Conservation (phyloP, 1,140 invertebrate species). For the Trichomalopsis sarcophagae region DNA sequence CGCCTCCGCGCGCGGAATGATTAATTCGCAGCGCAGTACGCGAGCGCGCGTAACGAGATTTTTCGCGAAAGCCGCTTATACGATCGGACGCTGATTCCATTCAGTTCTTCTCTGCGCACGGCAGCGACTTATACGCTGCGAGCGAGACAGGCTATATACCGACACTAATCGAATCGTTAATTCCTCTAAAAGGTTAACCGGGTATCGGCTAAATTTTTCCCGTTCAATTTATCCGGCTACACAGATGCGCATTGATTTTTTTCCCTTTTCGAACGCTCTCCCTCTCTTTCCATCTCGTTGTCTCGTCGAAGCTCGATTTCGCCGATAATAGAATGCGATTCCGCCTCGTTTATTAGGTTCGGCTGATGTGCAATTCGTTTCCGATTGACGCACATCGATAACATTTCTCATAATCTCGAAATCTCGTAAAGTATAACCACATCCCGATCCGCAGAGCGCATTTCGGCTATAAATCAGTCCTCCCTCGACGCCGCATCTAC, state of each 20-base stretch:
- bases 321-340: not conserved
- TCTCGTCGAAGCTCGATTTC: not conserved
- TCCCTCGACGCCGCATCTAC: no score
- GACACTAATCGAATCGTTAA: not conserved
- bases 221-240: not conserved
- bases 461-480: no score
- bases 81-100: not conserved
- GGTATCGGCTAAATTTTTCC: not conserved
- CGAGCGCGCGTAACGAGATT: slow-evolving; percentile 12
- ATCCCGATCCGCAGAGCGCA: no score
- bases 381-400: not conserved
- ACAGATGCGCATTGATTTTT: not conserved
- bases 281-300: not conserved
- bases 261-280: not conserved
- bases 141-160: not conserved
- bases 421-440: no score
- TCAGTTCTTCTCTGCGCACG: not conserved
- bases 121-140: not conserved
- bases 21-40: not conserved
- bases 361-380: no score
- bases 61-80: not conserved
- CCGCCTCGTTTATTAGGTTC: not conserved
- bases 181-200: not conserved
- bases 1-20: not conserved
- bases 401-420: not conserved